Evolutionary conservation across 2,113 vertebrate genomes (phyloP).

Genomic region (Gymnorhina tibicen): DNA sequence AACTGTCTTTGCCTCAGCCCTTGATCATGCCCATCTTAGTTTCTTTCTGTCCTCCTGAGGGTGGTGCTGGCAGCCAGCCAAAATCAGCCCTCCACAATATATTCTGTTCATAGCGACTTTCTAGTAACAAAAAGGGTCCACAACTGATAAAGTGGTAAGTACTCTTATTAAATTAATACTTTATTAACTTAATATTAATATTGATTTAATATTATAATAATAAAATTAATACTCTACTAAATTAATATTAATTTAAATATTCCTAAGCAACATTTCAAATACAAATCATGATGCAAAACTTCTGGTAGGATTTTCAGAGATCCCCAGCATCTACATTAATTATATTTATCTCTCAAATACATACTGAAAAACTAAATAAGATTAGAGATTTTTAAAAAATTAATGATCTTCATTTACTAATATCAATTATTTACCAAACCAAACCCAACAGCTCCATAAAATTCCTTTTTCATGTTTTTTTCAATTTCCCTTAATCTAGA

Average conservation of each 20-base stretch:
- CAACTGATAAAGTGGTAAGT: not conserved
- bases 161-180: too few species aligned
- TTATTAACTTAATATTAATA: too few species aligned
- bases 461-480: not conserved
- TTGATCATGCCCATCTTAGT: not conserved
- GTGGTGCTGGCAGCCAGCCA: not conserved
- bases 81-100: not conserved
- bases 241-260: not conserved
- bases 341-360: not conserved
- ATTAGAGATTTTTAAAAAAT: not conserved
- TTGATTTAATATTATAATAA: too few species aligned
- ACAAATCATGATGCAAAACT: not conserved
- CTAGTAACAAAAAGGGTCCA: not conserved
- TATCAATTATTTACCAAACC: not conserved
- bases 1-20: not conserved
- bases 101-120: not conserved
- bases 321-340: not conserved
- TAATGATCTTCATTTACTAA: not conserved
- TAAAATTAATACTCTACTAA: too few species aligned
- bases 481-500: not conserved
- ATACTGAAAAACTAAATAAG: not conserved
- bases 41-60: not conserved
- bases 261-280: constrained; percentile 5
- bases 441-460: not conserved
- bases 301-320: not conserved